Evolutionary conservation across 2,888 invertebrate species (phyloP).

Genomic region (Ophraella communa): DNA sequence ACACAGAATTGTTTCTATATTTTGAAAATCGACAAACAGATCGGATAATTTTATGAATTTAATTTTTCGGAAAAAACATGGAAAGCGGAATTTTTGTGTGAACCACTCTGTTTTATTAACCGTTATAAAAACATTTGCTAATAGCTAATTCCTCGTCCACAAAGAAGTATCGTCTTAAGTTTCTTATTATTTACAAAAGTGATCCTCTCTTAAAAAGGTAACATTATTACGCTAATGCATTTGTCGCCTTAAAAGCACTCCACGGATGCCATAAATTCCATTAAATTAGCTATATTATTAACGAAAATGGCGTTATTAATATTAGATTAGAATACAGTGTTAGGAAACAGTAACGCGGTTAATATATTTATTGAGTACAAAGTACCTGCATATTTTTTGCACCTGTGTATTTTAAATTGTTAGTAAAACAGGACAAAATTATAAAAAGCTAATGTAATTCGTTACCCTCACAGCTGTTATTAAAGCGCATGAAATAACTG

Average conservation of each 20-base stretch:
- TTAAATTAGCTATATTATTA: constrained; percentile 38
- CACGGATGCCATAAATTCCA: constrained; percentile 35
- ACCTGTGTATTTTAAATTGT: neutral
- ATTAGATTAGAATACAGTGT: constrained; percentile 22
- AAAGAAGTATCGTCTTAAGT: neutral
- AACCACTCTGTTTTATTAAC: neutral
- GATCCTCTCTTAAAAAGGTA: neutral
- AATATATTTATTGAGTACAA: neutral
- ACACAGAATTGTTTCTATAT: neutral
- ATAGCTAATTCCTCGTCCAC: neutral
- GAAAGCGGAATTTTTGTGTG: no score
- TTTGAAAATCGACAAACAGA: neutral
- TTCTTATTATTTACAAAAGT: neutral
- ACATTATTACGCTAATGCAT: constrained; percentile 3
- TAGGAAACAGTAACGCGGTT: neutral
- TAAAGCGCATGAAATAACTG: no score
- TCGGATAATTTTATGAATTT: neutral
- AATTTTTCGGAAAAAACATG: neutral
- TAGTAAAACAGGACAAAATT: no score
- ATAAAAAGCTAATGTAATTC: no score
- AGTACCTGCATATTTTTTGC: neutral
- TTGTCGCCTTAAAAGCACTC: constrained; percentile 40
- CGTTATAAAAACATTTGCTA: neutral
- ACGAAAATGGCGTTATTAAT: constrained; percentile 37
- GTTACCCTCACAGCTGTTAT: neutral